Percentiles rank a stretch among this genome's conserved stretches.
Conservation (phyloP, 2,113 vertebrate species). For the Phaetusa simplex region DNA sequence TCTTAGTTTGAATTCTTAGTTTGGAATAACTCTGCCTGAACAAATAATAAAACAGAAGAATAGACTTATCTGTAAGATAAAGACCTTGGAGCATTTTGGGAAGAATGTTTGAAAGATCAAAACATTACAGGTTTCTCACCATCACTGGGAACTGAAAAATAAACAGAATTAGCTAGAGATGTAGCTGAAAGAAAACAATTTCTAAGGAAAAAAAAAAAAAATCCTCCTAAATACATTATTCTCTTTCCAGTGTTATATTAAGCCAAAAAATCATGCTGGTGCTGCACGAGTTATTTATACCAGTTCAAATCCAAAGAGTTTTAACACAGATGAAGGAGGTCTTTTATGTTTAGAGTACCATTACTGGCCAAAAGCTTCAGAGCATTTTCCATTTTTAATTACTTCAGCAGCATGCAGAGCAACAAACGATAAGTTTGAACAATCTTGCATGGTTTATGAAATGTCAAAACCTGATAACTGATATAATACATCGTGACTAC, state of each 20-base stretch:
- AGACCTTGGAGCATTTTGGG: neutral
- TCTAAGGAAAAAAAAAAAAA: neutral
- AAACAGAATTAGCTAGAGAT: slow-evolving; percentile 5
- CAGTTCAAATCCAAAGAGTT: neutral
- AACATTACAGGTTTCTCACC: slow-evolving; percentile 1
- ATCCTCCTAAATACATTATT: neutral
- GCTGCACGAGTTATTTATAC: neutral
- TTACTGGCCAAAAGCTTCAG: neutral
- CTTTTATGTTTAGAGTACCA: neutral
- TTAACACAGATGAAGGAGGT: neutral
- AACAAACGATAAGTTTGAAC: neutral
- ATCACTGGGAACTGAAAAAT: neutral
- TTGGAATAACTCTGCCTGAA: neutral
- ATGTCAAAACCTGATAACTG: neutral
- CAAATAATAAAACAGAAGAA: slow-evolving; percentile 24
- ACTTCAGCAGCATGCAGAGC: neutral
- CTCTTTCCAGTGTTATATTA: neutral
- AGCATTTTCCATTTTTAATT: slow-evolving; percentile 21
- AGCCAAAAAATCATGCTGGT: neutral
- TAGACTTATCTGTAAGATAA: slow-evolving; percentile 8
- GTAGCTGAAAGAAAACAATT: neutral
- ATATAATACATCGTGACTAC: neutral
- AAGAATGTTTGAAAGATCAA: neutral
- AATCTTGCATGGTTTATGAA: neutral
- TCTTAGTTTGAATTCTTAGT: neutral